These are phyloP conservation scores for Hestina assimilis DNA, from an alignment of 1,140 invertebrate species.

Conservation along the genomic window DNA sequence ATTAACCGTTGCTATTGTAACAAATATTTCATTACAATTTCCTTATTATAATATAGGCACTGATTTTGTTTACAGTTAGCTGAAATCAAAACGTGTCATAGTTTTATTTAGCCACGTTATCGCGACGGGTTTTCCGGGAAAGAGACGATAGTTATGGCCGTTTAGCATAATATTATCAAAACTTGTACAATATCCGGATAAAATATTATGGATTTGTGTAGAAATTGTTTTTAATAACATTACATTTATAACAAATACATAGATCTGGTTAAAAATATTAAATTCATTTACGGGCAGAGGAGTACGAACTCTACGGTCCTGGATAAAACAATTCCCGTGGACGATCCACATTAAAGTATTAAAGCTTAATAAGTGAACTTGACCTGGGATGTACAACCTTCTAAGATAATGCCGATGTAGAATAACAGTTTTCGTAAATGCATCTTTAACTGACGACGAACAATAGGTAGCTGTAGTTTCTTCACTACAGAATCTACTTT, in stretches of 20 bases:
- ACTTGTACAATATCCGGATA: not conserved
- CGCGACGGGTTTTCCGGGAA: not conserved
- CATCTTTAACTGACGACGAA: no score
- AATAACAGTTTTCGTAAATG: no score
- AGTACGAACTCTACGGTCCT: not conserved
- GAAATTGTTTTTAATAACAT: no score
- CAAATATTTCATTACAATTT: not conserved
- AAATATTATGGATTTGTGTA: not conserved
- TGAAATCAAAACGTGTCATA: constrained; percentile 2
- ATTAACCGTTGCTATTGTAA: not conserved
- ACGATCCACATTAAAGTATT: no score
- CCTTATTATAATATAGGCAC: constrained; percentile 3
- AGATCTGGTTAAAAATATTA: no score
- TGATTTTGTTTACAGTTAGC: not conserved
- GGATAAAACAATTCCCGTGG: not conserved
- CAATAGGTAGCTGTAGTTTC: no score
- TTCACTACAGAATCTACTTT: no score
- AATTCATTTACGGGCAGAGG: no score
- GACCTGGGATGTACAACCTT: no score
- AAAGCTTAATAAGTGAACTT: no score
- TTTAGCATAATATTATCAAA: not conserved
- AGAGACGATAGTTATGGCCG: not conserved
- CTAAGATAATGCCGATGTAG: no score
- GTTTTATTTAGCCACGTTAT: not conserved
- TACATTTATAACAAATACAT: no score